A percentile compares a stretch with the other conserved stretches of the same genome.
Evolutionary conservation across 1,140 invertebrate species (phyloP).

Genomic region (Cotesia typhae): DNA sequence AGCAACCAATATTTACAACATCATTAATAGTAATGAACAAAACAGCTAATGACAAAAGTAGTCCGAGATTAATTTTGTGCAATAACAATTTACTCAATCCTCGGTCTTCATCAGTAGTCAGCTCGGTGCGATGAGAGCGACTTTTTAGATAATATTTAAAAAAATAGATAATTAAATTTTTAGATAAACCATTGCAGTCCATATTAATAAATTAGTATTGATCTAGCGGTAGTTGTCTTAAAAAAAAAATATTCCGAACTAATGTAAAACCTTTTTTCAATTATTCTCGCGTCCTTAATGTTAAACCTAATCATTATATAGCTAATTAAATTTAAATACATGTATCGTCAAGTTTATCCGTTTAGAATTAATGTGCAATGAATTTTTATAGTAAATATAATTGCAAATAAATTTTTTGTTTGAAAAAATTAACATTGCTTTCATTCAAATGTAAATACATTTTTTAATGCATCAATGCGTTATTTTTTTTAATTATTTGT

Average conservation of each 20-base stretch:
- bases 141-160: slow-evolving; percentile 42
- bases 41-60: slow-evolving; percentile 26
- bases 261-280: slow-evolving; percentile 49
- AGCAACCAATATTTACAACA: no score
- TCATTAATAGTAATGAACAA: slow-evolving; percentile 12
- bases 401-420: slow-evolving; percentile 47
- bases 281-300: slow-evolving; percentile 60
- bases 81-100: slow-evolving; percentile 64
- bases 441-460: slow-evolving; percentile 8
- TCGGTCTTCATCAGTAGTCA: slow-evolving; percentile 61
- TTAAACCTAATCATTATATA: slow-evolving; percentile 57
- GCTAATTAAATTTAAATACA: slow-evolving; percentile 41
- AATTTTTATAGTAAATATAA: slow-evolving; percentile 44
- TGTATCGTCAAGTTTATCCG: neutral
- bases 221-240: slow-evolving; percentile 15
- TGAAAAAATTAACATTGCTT: neutral
- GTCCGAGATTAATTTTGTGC: slow-evolving; percentile 46
- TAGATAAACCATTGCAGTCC: slow-evolving; percentile 4
- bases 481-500: no score
- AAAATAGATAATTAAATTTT: slow-evolving; percentile 7
- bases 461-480: neutral
- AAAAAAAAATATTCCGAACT: slow-evolving; percentile 26
- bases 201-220: slow-evolving; percentile 24
- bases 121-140: slow-evolving; percentile 58
- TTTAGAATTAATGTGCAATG: slow-evolving; percentile 15